Base-by-base conservation (phyloP, 2,888 invertebrate genomes). In the Brachypalpus laphriformis region DNA sequence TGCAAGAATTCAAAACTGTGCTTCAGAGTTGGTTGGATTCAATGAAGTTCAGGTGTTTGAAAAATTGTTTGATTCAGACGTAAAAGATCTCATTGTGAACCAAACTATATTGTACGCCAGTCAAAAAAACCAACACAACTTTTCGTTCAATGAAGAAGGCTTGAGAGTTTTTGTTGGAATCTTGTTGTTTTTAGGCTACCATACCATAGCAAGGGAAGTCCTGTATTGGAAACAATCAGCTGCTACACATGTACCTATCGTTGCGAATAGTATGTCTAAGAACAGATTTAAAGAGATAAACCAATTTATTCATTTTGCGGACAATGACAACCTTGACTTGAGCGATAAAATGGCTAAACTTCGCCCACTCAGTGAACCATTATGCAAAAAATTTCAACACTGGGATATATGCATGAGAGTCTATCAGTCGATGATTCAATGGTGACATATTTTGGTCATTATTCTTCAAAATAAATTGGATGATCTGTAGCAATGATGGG, bases 231-330 rank as follows among this genome's bases (percentile, higher is more conserved):
- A 66, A 37, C 37, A 28, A 5, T 7, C 49, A 51, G 9, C 40
- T 18, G 37, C 54, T 47, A 25, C 40, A 47, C 45, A 45, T 70
- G 56, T 45, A 11, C 68, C 42, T 34, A n/a, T 56, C 18, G 18
- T 68, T 1, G 68, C 68, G 6, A 68, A 68, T 1, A 42, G 40
- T 68, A 42, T 68, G 68, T 54, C 45, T n/a, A n/a, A n/a, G n/a
- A n/a, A n/a, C n/a, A n/a, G n/a, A n/a, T n/a, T n/a, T n/a, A n/a
- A 70, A 22, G 68, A 56, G 20, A 70, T 56, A 45, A 56, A 70
- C 51, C 9, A 40, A 18, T 66, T 25, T 20, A 51, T 40, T 7
- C 22, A 51, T 11, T 66, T 66, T 40, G 40, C 66, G 34, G 22
- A 65, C 37, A 66, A 51, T 3, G 14, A 42, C 5, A 34, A 16